Percentiles rank a stretch among this genome's conserved stretches.
These are phyloP conservation scores for Chaetops frenatus DNA, from an alignment of 2,113 vertebrate genomes.

Conservation along the genomic window DNA sequence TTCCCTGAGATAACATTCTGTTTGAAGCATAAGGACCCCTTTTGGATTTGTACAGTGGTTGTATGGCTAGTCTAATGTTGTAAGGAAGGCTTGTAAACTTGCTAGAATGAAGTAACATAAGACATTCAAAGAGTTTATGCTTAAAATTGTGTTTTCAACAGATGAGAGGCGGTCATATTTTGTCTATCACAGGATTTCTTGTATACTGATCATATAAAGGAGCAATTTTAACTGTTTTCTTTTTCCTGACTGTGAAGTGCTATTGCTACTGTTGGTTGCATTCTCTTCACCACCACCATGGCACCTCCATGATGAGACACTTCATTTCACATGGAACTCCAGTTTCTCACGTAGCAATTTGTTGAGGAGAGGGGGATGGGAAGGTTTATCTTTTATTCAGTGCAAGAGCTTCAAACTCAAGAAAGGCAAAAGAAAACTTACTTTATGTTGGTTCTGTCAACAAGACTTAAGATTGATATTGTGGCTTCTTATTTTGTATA, in stretches of 20 bases:
- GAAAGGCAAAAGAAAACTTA: not conserved
- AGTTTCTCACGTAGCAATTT: not conserved
- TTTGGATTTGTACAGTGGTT: not conserved
- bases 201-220: not conserved
- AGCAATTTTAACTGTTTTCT: not conserved
- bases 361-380: rapidly evolving
- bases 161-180: not conserved
- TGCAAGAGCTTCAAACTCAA: not conserved
- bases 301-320: not conserved
- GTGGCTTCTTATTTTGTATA: not conserved
- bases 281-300: not conserved
- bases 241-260: not conserved
- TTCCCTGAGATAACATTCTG: not conserved
- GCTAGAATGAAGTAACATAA: not conserved
- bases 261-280: not conserved
- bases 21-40: not conserved
- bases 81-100: not conserved
- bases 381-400: not conserved
- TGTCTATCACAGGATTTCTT: not conserved
- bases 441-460: not conserved
- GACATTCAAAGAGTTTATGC: not conserved
- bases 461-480: not conserved
- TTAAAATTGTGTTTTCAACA: not conserved
- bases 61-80: not conserved
- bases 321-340: not conserved